Evolutionary conservation across 2,113 vertebrate species (phyloP), one percentile per base, ranked within the genome.

Genomic region (Siniperca chuatsi): DNA sequence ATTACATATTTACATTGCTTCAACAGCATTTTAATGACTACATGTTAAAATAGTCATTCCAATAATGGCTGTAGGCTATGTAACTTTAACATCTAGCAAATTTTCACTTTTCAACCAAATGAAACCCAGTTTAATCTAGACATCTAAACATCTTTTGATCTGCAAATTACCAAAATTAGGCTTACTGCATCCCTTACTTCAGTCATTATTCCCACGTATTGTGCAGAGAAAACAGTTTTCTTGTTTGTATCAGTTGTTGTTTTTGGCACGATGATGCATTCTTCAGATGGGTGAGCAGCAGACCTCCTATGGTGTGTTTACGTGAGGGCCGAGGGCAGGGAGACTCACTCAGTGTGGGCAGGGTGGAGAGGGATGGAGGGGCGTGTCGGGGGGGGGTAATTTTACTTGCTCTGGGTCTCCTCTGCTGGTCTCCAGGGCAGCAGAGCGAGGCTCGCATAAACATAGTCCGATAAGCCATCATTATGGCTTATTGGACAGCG

Each of bases 351-450:
- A n/a, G 68, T 4, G 25, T 35, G 67, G 52, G 50, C 21, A 60
- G 61, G 42, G 15, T 21, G n/a, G 42, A 61, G 52, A 23, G 33
- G 20, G 11, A 9, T 18, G 40, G 33, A 25, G 70, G 37, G 15
- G 46, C 8, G 5, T 15, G 64, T 29, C 29, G 29, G 29, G 29
- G 29, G 18, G n/a, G 4, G 13, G 5, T n/a, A 37, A 78, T 80
- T 37, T 33, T 40, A 21, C 20, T 46, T 23, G 68, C 67, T 84
- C 42, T 61, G 37, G 25, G 23, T 86, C 68, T 57, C 48, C 54
- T 75, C 52, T 37, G 57, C 52, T 40, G 61, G 58, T 88, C 42
- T 85, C 65, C 71, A 61, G 29, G 66, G 81, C 67, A 82, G 75
- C 6, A 0, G 23, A 9, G 73, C 29, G 29, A 72, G 46, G 66